These are phyloP conservation scores for Drosophila vallismaia DNA, from an alignment of 2,888 invertebrate genomes.

Conservation along the genomic window DNA sequence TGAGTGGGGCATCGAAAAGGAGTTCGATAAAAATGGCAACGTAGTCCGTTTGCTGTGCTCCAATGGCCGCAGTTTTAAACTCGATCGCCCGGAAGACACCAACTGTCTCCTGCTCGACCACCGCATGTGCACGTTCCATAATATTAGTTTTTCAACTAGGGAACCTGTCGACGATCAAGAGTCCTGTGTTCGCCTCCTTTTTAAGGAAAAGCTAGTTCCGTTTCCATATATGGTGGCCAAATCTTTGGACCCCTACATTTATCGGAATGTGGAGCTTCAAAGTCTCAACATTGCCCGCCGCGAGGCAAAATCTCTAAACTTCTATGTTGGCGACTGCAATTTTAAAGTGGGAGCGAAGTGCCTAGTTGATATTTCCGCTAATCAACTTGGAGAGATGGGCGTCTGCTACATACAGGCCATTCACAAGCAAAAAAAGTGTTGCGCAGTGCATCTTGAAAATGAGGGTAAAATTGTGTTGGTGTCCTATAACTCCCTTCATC, in stretches of 20 bases:
- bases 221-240: constrained; percentile 97
- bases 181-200: constrained; percentile 80
- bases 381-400: constrained; percentile 84
- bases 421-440: constrained; percentile 86
- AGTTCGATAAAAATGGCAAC: constrained; percentile 68
- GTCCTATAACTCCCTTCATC: constrained; percentile 87
- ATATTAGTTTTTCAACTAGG: background rate
- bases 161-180: constrained; percentile 2
- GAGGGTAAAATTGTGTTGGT: constrained; percentile 72
- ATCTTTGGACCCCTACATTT: constrained; percentile 93
- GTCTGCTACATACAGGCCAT: constrained; percentile 93
- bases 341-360: constrained; percentile 88
- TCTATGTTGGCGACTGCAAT: constrained; percentile 75
- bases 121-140: constrained; percentile 79
- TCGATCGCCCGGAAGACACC: constrained; percentile 76
- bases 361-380: constrained; percentile 85
- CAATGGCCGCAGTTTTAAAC: constrained; percentile 85
- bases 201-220: constrained; percentile 84
- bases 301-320: constrained; percentile 83
- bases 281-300: constrained; percentile 92
- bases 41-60: constrained; percentile 66
- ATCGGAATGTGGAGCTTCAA: constrained; percentile 95
- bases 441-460: constrained; percentile 90
- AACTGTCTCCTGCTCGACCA: constrained; percentile 78
- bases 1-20: constrained; percentile 51